phyloP scores from a whole-genome alignment of 2,888 invertebrate genomes.

The Lissocephala sabroskyi region DNA sequence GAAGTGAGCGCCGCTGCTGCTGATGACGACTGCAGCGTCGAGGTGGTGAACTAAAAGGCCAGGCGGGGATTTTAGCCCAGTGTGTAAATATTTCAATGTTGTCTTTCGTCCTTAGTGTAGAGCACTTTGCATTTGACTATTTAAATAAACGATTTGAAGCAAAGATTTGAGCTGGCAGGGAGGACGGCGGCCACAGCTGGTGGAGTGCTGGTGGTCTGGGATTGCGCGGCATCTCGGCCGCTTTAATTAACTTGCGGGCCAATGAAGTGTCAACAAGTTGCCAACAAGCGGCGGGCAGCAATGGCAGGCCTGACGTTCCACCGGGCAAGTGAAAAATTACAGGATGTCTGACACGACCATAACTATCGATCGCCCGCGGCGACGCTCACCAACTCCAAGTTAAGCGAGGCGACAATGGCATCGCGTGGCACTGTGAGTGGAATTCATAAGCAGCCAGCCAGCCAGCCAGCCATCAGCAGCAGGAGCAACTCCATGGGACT shows the following conservation, averaged over 20 bases:
- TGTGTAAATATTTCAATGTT: slow-evolving; percentile 8
- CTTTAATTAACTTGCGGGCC: slow-evolving; percentile 71
- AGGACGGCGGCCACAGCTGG: neutral
- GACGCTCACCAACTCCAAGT: slow-evolving; percentile 12
- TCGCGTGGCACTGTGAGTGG: slow-evolving; percentile 54
- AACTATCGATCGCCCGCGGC: slow-evolving; percentile 52
- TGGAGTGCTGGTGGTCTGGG: neutral
- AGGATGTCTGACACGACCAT: slow-evolving; percentile 61
- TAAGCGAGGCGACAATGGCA: slow-evolving; percentile 49
- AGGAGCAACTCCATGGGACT: too few relatives aligned
- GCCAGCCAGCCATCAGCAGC: slow-evolving; percentile 20
- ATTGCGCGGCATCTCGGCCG: slow-evolving; percentile 15
- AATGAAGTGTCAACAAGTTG: slow-evolving; percentile 71
- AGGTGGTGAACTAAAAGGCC: slow-evolving; percentile 69
- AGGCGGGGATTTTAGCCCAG: slow-evolving; percentile 15
- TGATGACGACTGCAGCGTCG: slow-evolving; percentile 68
- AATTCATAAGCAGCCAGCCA: slow-evolving; percentile 60
- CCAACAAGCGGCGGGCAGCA: slow-evolving; percentile 35
- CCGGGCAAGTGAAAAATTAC: slow-evolving; percentile 48
- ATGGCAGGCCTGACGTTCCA: slow-evolving; percentile 12
- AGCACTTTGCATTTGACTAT: slow-evolving; percentile 6
- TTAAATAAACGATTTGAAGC: slow-evolving; percentile 9
- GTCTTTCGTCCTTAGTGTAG: neutral
- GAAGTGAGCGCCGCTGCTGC: slow-evolving; percentile 34
- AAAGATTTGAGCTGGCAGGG: neutral